A percentile compares a stretch with the other conserved stretches of the same genome.
Evolutionary conservation across 2,797 vertebrate genomes (phyloP).

Genomic region (Paedocypris micromegethes): DNA sequence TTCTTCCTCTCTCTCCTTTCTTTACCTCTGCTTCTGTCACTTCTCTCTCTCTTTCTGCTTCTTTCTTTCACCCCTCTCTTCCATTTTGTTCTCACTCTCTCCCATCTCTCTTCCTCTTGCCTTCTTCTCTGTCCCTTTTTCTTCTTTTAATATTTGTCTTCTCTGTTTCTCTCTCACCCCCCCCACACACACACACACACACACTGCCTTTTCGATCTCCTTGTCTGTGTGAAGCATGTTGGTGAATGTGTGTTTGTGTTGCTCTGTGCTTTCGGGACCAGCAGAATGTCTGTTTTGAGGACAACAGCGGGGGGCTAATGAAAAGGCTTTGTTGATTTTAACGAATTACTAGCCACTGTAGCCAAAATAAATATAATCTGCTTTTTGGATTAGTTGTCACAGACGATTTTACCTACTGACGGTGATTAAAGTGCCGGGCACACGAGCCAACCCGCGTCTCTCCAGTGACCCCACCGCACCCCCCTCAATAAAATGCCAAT

Average conservation of each 20-base stretch:
- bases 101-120: background rate
- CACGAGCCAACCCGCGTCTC: conserved; percentile 72
- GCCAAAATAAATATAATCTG: conserved; percentile 99
- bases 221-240: conserved; percentile 36
- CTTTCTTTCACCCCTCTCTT: conserved; percentile 3
- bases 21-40: background rate
- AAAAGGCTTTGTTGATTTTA: conserved; percentile 97
- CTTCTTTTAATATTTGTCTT: background rate
- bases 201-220: background rate
- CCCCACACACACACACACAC: too few species aligned
- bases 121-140: background rate
- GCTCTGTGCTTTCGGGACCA: conserved; percentile 72
- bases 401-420: conserved; percentile 86
- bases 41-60: background rate
- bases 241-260: conserved; percentile 37
- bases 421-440: conserved; percentile 79
- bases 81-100: conserved; percentile 31
- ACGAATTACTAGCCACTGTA: conserved; percentile 89
- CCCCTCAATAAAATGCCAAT: conserved; percentile 72
- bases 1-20: too few species aligned
- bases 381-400: conserved; percentile 94
- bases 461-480: conserved; percentile 63
- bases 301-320: conserved; percentile 96
- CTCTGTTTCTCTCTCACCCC: too few species aligned
- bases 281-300: conserved; percentile 86